A percentile compares a stretch with the other conserved stretches of the same genome.
Conservation (phyloP, 2,888 invertebrate genomes). For the Plutella xylostella region DNA sequence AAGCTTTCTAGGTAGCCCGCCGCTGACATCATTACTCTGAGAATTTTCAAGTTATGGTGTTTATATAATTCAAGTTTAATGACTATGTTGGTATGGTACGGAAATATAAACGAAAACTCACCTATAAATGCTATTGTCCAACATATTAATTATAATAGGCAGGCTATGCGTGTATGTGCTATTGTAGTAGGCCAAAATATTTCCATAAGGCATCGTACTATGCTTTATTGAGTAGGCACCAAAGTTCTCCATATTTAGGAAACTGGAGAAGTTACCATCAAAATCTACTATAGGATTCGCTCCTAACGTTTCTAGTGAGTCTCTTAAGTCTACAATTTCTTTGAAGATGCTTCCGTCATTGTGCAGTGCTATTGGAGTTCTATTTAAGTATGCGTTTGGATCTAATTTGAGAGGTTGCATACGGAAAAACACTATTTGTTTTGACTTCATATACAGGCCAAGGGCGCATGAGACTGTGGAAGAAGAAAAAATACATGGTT, state of each 20-base stretch:
- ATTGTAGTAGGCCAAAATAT: constrained; percentile 77
- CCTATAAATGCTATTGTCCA: constrained; percentile 79
- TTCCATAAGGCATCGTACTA: constrained; percentile 63
- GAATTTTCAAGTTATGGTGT: no score
- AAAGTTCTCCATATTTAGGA: constrained; percentile 74
- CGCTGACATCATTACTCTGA: constrained; percentile 48
- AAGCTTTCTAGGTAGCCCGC: constrained; percentile 46
- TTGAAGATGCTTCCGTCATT: constrained; percentile 57
- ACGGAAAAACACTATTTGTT: constrained; percentile 72
- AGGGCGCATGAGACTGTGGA: constrained; percentile 75
- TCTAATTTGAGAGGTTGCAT: constrained; percentile 74
- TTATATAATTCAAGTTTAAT: no score
- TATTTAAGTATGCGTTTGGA: constrained; percentile 70
- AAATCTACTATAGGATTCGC: constrained; percentile 62
- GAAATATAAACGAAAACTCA: constrained; percentile 33
- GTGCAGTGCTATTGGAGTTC: constrained; percentile 72
- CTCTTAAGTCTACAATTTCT: constrained; percentile 44
- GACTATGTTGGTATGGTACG: no score
- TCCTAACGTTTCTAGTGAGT: constrained; percentile 47
- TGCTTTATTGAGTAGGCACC: constrained; percentile 74
- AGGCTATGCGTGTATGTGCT: constrained; percentile 84
- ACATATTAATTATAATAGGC: constrained; percentile 78
- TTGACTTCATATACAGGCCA: constrained; percentile 73
- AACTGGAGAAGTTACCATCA: constrained; percentile 74
- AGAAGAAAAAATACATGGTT: no score